Conservation (phyloP, 2,113 vertebrate species). For the Mohoua ochrocephala region DNA sequence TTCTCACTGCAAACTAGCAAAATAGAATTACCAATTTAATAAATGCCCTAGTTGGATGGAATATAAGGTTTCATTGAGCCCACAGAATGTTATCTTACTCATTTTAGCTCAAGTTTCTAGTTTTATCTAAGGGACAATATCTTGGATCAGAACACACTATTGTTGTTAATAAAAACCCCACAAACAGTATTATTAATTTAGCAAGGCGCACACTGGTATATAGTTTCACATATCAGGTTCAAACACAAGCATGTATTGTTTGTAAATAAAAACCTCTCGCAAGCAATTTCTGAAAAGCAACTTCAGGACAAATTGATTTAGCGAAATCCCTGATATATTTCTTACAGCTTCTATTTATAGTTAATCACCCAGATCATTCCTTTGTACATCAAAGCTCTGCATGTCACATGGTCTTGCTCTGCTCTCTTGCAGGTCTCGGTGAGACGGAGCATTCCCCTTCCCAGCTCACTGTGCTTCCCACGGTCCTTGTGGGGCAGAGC, state of each 20-base stretch:
- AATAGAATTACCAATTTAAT: neutral
- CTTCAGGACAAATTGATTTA: neutral
- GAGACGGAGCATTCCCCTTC: rapidly evolving
- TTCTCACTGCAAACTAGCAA: neutral
- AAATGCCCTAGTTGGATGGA: neutral
- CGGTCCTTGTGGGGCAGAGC: neutral
- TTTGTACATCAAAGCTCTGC: neutral
- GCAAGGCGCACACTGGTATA: neutral
- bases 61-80: neutral
- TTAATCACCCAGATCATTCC: neutral
- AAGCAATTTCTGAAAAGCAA: neutral
- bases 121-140: neutral
- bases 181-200: neutral
- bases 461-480: rapidly evolving
- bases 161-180: neutral
- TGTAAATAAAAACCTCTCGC: neutral
- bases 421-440: neutral
- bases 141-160: neutral
- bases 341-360: neutral
- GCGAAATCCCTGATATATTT: neutral
- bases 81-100: neutral
- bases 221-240: neutral
- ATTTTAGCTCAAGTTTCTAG: neutral
- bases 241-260: neutral
- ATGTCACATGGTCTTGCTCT: neutral